Conservation (phyloP, 1,140 invertebrate genomes). For the Rhopalosiphum maidis region DNA sequence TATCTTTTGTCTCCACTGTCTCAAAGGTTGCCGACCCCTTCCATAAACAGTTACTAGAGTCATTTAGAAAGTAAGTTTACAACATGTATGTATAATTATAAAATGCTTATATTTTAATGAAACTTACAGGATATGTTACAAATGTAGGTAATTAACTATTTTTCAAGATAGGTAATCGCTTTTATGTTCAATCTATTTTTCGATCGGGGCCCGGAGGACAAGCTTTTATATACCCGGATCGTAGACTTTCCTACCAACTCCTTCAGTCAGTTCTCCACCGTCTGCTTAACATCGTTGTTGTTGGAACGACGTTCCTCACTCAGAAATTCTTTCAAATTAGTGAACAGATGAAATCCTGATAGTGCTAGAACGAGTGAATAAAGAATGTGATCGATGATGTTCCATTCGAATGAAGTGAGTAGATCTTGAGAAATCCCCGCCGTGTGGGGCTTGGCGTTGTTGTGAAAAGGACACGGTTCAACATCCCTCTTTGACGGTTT, state of each 20-base stretch:
- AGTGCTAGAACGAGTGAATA: conserved; percentile 62
- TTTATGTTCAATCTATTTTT: not conserved
- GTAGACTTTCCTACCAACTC: not conserved
- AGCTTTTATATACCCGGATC: not conserved
- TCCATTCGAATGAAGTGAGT: conserved; percentile 60
- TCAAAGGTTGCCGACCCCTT: no score
- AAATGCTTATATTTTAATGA: not conserved
- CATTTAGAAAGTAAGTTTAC: not conserved
- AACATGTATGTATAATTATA: not conserved
- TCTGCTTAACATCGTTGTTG: conserved; percentile 28
- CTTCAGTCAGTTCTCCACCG: conserved; percentile 37
- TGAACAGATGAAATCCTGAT: conserved; percentile 62
- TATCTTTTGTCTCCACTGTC: no score
- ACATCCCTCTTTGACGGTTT: not conserved
- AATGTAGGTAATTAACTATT: not conserved
- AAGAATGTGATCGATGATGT: conserved; percentile 61
- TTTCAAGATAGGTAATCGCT: not conserved
- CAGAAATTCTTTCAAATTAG: conserved; percentile 58
- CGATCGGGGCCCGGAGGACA: not conserved
- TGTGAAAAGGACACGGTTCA: conserved; percentile 59
- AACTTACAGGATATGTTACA: not conserved
- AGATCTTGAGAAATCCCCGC: conserved; percentile 58
- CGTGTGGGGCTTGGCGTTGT: conserved; percentile 62
- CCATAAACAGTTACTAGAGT: not conserved
- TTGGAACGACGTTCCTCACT: conserved; percentile 56